Conservation (phyloP, 1,140 invertebrate genomes). For the Mactra quadrangularis region DNA sequence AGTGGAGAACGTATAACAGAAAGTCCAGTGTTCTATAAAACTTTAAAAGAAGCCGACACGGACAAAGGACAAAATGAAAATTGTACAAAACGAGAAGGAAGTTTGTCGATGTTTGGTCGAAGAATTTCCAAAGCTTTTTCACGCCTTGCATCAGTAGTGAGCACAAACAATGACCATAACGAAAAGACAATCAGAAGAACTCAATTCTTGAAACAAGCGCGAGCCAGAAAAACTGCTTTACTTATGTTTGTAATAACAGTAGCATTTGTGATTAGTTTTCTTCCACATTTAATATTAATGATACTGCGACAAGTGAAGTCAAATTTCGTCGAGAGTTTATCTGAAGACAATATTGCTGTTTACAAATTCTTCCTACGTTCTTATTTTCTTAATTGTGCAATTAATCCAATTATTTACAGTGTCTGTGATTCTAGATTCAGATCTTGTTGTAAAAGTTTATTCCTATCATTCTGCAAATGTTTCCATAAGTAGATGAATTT, state of each 20-base stretch:
- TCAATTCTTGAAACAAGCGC: slow-evolving; percentile 40
- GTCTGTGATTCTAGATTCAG: slow-evolving; percentile 42
- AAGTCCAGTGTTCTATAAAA: background rate
- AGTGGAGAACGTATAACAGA: background rate
- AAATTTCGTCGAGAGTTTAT: slow-evolving; percentile 25
- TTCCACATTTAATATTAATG: slow-evolving; percentile 45
- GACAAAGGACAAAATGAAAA: slow-evolving; percentile 5
- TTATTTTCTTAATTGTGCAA: slow-evolving; percentile 51
- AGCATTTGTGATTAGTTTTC: slow-evolving; percentile 38
- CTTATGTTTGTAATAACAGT: slow-evolving; percentile 47
- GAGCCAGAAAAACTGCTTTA: slow-evolving; percentile 37
- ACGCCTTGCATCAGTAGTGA: slow-evolving; percentile 28
- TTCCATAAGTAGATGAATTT: too few relatives aligned
- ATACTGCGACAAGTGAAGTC: slow-evolving; percentile 4
- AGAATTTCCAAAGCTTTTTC: background rate
- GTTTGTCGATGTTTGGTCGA: slow-evolving; percentile 4
- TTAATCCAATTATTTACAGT: slow-evolving; percentile 52
- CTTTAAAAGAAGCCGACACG: too few relatives aligned
- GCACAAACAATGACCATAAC: background rate
- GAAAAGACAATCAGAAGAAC: background rate
- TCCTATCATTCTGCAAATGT: background rate
- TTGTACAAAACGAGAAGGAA: background rate
- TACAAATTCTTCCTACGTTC: slow-evolving; percentile 42
- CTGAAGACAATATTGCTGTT: slow-evolving; percentile 4
- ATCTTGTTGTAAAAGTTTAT: slow-evolving; percentile 9